Evolutionary conservation across 2,888 invertebrate genomes (phyloP).

Genomic region (Nephrotoma flavescens): DNA sequence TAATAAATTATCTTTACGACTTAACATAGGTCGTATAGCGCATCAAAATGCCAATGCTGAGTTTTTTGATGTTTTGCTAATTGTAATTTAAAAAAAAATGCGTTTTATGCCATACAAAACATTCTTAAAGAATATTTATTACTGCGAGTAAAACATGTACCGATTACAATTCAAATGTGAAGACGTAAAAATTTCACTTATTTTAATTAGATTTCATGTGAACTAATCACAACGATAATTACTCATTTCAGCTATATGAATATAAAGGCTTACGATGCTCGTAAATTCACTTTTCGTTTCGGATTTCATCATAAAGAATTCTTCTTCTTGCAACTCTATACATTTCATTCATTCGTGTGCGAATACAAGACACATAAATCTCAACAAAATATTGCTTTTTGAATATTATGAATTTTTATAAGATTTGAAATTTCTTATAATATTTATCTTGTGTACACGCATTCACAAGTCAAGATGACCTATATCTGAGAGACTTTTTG

Average conservation of each 20-base stretch:
- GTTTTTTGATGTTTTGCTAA: background rate
- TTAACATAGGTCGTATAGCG: too few species aligned
- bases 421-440: background rate
- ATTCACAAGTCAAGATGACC: background rate
- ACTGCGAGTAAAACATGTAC: background rate
- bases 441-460: background rate
- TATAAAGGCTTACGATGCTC: background rate
- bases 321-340: background rate
- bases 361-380: background rate
- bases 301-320: background rate
- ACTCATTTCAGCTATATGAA: background rate
- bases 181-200: background rate
- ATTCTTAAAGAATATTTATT: background rate
- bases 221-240: background rate
- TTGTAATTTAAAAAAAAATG: background rate
- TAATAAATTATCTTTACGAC: too few species aligned
- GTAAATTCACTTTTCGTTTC: background rate
- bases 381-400: background rate
- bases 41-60: background rate
- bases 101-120: background rate
- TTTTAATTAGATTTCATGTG: background rate
- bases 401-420: background rate
- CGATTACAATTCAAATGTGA: background rate
- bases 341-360: background rate
- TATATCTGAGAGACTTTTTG: background rate